Conservation (phyloP, 2,797 vertebrate genomes). For the Dendrocincla tyrannina region DNA sequence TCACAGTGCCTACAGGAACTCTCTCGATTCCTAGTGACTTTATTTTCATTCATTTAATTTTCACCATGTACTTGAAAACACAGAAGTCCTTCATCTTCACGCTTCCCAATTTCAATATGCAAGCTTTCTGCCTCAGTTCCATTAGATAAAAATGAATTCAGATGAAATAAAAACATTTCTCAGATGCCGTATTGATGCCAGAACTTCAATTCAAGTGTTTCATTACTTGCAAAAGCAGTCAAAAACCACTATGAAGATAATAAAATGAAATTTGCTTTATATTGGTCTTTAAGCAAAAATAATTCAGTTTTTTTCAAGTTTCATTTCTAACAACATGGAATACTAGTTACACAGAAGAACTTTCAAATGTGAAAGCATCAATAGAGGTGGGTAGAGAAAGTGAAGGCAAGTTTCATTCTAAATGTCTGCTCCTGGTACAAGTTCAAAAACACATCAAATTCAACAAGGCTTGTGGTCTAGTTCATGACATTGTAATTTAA, state of each 20-base stretch:
- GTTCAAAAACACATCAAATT: not conserved
- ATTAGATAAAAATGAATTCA: slow-evolving; percentile 35
- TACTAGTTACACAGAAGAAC: not conserved
- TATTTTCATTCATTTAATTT: not conserved
- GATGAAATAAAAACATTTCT: slow-evolving; percentile 21
- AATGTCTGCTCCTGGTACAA: not conserved
- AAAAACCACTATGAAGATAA: not conserved
- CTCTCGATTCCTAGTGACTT: not conserved
- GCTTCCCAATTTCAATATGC: not conserved
- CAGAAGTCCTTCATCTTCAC: not conserved
- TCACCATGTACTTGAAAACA: not conserved
- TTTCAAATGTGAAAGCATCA: not conserved
- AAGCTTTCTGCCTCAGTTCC: slow-evolving; percentile 4
- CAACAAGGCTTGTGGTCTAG: not conserved
- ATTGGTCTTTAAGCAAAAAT: not conserved
- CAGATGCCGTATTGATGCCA: not conserved
- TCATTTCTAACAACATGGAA: not conserved
- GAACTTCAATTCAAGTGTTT: not conserved
- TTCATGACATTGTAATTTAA: not conserved
- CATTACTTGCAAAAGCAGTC: not conserved
- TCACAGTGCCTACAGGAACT: not conserved
- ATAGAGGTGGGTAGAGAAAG: not conserved
- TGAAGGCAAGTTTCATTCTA: not conserved
- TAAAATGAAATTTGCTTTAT: not conserved
- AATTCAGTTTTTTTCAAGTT: not conserved